Conservation (phyloP, 1,140 invertebrate genomes). For the Cydia pomonella region DNA sequence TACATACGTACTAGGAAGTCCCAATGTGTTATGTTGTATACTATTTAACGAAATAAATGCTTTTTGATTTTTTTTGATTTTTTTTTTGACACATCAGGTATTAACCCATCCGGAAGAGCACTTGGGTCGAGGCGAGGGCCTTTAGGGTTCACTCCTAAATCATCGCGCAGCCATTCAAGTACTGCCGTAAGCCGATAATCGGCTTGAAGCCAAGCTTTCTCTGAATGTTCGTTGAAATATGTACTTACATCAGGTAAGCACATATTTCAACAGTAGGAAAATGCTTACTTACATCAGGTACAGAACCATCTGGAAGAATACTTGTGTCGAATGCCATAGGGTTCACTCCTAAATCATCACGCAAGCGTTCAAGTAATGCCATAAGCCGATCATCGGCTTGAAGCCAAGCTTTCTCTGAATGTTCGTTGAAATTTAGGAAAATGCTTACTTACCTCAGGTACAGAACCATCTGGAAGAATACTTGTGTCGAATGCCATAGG, state of each 20-base stretch:
- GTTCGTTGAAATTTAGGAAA: constrained; percentile 86
- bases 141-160: constrained; percentile 84
- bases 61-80: no score
- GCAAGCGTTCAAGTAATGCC: constrained; percentile 82
- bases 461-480: constrained; percentile 82
- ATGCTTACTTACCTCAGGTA: no score
- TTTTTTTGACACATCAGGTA: constrained; percentile 83
- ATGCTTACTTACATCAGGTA: constrained; percentile 81
- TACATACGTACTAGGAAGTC: no score
- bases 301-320: constrained; percentile 82
- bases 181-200: constrained; percentile 82
- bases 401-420: constrained; percentile 85
- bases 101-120: constrained; percentile 82
- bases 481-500: constrained; percentile 80
- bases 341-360: constrained; percentile 84
- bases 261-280: no score
- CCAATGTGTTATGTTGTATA: no score
- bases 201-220: constrained; percentile 84
- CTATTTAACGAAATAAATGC: no score
- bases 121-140: constrained; percentile 79
- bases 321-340: constrained; percentile 80
- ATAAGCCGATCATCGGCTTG: constrained; percentile 82
- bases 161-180: constrained; percentile 82
- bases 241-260: no score
- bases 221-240: constrained; percentile 85